Percentiles rank a stretch among this genome's conserved stretches.
These are phyloP conservation scores for Tipula lateralis DNA, from an alignment of 2,888 invertebrate genomes.

Conservation along the genomic window DNA sequence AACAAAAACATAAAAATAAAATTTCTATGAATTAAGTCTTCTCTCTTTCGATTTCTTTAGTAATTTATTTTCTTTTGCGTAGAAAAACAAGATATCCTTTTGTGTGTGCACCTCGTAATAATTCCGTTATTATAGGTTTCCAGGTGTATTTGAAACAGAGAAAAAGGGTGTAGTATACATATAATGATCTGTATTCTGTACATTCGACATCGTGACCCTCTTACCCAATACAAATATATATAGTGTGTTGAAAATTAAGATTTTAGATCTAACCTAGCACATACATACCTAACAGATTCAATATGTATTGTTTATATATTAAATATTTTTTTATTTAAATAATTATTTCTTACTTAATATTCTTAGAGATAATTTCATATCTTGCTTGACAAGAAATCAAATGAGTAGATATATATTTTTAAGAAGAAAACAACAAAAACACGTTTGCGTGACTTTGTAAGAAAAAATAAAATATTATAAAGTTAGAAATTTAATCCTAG, in stretches of 20 bases:
- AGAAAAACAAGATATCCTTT: neutral
- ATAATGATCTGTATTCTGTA: no score
- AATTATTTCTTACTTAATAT: neutral
- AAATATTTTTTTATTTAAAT: neutral
- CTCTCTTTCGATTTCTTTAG: no score
- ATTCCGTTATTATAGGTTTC: neutral
- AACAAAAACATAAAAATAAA: neutral
- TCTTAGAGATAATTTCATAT: neutral
- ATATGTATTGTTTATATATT: no score
- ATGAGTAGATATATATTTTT: neutral
- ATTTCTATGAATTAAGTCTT: neutral
- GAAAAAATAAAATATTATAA: neutral
- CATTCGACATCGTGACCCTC: no score
- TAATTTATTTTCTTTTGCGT: neutral
- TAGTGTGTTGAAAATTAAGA: no score
- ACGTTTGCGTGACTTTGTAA: neutral
- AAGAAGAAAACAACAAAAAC: slow-evolving; percentile 20
- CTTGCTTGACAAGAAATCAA: slow-evolving; percentile 11
- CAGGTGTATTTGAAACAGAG: neutral
- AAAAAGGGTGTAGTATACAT: neutral
- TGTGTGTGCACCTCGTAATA: neutral
- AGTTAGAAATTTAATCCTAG: neutral
- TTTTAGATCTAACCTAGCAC: no score
- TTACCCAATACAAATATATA: no score
- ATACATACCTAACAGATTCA: no score